Conservation (phyloP, 2,888 invertebrate genomes). For the Ariolimax columbianus region DNA sequence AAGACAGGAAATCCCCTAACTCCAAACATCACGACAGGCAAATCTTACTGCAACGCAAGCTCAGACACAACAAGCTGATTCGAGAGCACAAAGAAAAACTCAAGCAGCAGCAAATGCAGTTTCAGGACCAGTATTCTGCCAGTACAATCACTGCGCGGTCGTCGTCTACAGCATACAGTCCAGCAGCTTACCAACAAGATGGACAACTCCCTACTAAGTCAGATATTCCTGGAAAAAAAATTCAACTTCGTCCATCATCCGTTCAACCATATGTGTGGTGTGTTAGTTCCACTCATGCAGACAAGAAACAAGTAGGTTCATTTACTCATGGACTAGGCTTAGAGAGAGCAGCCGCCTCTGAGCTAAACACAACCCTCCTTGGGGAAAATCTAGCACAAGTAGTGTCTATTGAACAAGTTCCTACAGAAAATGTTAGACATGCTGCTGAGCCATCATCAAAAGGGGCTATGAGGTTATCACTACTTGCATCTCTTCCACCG, state of each 20-base stretch:
- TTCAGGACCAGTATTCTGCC: constrained; percentile 16
- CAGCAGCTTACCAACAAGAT: not conserved
- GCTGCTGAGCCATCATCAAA: not conserved
- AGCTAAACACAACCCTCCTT: not conserved
- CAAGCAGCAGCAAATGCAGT: constrained; percentile 26
- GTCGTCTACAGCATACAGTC: not conserved
- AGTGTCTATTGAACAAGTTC: not conserved
- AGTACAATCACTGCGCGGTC: not conserved
- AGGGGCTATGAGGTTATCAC: not conserved
- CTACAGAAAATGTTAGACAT: not conserved
- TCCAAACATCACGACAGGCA: constrained; percentile 83
- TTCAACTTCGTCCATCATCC: constrained; percentile 30
- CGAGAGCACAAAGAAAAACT: constrained; percentile 83
- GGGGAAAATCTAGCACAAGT: not conserved
- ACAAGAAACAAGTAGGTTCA: not conserved
- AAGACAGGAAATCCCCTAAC: constrained; percentile 26
- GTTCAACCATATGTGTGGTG: constrained; percentile 32
- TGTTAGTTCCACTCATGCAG: not conserved
- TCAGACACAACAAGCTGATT: constrained; percentile 84
- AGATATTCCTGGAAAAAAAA: not conserved
- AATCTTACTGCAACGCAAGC: constrained; percentile 84
- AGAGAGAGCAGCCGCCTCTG: not conserved
- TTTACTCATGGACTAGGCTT: not conserved
- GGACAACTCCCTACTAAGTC: not conserved
- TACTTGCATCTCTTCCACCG: not conserved